Evolutionary conservation across 2,888 invertebrate genomes (phyloP).

Genomic region (Labia minor): DNA sequence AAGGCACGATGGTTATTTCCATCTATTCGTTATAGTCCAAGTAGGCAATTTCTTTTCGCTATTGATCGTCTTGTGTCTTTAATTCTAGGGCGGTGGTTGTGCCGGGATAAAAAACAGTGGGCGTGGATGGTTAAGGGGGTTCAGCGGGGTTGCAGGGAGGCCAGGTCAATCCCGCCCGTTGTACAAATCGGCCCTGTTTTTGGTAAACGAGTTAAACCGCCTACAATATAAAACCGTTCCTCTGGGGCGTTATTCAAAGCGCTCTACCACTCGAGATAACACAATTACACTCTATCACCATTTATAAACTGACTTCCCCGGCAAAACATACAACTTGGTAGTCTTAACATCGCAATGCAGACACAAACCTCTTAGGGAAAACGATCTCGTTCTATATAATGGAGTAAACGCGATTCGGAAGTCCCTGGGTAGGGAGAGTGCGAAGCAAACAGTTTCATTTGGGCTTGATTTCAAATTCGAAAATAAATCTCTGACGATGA

Average conservation of each 20-base stretch:
- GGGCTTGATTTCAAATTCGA: background rate
- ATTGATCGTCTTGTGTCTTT: constrained; percentile 13
- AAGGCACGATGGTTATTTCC: background rate
- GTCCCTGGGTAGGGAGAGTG: background rate
- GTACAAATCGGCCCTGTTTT: constrained; percentile 13
- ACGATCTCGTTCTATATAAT: background rate
- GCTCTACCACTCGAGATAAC: background rate
- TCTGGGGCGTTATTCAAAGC: constrained; percentile 8
- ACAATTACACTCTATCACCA: constrained; percentile 26
- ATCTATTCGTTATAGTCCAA: constrained; percentile 9
- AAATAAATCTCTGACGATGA: too few species aligned
- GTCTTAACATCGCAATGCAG: background rate
- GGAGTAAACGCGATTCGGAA: background rate
- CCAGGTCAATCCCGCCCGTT: background rate
- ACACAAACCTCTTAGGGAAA: constrained; percentile 7
- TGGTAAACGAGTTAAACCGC: constrained; percentile 13
- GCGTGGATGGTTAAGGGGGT: background rate
- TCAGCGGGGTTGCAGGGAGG: too few species aligned
- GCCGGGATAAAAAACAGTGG: constrained; percentile 2
- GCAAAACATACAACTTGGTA: background rate
- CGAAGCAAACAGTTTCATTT: constrained; percentile 14
- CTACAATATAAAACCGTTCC: constrained; percentile 5
- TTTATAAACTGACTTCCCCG: constrained; percentile 23
- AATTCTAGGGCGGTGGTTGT: background rate
- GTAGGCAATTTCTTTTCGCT: constrained; percentile 8